Conservation (phyloP, 2,888 invertebrate genomes). For the Norana najaformis region DNA sequence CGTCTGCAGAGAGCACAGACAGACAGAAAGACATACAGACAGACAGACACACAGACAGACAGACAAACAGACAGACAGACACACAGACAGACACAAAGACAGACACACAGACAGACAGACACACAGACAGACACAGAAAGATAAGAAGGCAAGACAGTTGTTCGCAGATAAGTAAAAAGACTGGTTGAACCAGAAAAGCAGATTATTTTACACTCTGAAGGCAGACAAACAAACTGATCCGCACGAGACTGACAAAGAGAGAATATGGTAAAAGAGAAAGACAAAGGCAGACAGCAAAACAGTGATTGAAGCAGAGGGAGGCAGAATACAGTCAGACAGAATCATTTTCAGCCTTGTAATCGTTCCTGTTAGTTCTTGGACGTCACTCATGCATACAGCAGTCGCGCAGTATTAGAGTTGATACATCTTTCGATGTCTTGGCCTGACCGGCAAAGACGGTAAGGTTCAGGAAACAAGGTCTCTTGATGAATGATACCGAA, state of each 20-base stretch:
- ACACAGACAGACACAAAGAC: no score
- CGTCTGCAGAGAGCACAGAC: background rate
- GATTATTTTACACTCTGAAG: no score
- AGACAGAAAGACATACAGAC: background rate
- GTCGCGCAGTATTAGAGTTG: background rate
- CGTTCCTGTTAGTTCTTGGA: background rate
- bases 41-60: background rate
- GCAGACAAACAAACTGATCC: no score
- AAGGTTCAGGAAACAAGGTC: background rate
- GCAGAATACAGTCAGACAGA: background rate
- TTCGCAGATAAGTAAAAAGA: no score
- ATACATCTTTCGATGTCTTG: background rate
- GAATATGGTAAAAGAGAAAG: no score
- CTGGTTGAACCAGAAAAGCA: no score
- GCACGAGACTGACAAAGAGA: no score
- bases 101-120: no score
- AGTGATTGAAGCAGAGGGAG: no score
- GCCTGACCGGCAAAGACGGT: background rate
- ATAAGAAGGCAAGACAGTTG: no score
- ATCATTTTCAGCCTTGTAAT: background rate
- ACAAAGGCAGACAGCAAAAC: no score
- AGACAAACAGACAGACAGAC: no score
- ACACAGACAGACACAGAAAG: background rate
- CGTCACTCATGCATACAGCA: background rate
- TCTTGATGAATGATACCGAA: background rate